Base-by-base conservation (phyloP, 2,797 vertebrate genomes). In the Cheracebus regulus region DNA sequence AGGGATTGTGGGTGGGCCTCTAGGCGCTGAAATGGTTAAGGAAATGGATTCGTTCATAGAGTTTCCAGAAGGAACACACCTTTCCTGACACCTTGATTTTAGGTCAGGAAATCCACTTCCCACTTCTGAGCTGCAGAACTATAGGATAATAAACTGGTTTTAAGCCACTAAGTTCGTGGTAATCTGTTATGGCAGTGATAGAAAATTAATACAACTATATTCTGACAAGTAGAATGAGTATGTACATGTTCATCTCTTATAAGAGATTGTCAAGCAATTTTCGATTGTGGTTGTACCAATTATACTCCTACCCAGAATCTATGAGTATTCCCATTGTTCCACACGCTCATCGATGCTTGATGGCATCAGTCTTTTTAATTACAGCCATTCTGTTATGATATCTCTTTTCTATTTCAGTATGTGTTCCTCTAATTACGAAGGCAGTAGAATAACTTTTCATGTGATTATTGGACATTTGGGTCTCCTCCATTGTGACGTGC, bases 321-420 rank as follows among this genome's bases (percentile, higher is more conserved):
- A 4, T 14, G 76, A 10, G 5, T 8, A 8, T 61, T 30, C 19
- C 41, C 15, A 1, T 64, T 0, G 5, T 19, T 83, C 10, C 19
- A 24, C 0, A 4, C 14, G 80, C 44, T 61, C 26, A 5, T 33
- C 11, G 28, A 2, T 0, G 10, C 39, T 88, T 24, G 4, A 6
- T 36, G 10, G 28, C 46, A 46, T 52, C 79, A 1, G 24, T 30
- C 58, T 15, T 85, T 76, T 76, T 17, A 90, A 64, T 33, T 44
- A 55, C 2, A 94, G 55, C 15, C 84, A 7, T 52, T 79, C 48
- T 85, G 58, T 33, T 55, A n/a, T 15, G 10, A 22, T 11, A 24
- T 24, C 80, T 87, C 48, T 11, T 90, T 61, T 95, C 52, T 41
- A 41, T 17, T 81, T 58, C 36, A 73, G 1, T 20, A 6, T 33